Evolutionary conservation across 2,113 vertebrate genomes (phyloP).

Genomic region (Leucopsar rothschildi): DNA sequence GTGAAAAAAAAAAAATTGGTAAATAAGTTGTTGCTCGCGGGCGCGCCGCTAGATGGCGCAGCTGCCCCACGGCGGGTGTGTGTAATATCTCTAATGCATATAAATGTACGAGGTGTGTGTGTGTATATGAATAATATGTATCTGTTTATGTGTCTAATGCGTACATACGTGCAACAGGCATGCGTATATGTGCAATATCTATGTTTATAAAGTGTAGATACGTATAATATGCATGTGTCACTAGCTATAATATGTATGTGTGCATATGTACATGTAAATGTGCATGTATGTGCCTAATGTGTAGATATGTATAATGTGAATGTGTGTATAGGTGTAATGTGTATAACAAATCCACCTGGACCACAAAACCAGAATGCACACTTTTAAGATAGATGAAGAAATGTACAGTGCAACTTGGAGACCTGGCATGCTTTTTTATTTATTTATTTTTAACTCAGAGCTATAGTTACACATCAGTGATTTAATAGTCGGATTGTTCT

Average conservation of each 20-base stretch:
- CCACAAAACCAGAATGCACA: not conserved
- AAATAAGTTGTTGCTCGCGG: not conserved
- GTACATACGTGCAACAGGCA: rapidly evolving
- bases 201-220: not conserved
- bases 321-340: too few species aligned
- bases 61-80: not conserved
- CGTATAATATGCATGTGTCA: not conserved
- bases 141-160: too few species aligned
- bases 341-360: not conserved
- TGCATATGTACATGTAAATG: too few species aligned
- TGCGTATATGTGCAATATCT: too few species aligned
- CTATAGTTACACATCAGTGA: not conserved
- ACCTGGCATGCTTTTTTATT: too few species aligned
- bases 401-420: not conserved
- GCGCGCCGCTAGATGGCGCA: not conserved
- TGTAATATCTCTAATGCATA: too few species aligned
- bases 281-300: too few species aligned
- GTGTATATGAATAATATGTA: too few species aligned
- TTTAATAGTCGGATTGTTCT: not conserved
- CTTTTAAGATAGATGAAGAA: not conserved
- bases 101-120: too few species aligned
- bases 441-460: not conserved
- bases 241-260: not conserved
- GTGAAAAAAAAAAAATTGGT: not conserved
- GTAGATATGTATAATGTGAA: too few species aligned